Evolutionary conservation across 1,140 invertebrate species (phyloP).

Genomic region (Hyles vespertilio): DNA sequence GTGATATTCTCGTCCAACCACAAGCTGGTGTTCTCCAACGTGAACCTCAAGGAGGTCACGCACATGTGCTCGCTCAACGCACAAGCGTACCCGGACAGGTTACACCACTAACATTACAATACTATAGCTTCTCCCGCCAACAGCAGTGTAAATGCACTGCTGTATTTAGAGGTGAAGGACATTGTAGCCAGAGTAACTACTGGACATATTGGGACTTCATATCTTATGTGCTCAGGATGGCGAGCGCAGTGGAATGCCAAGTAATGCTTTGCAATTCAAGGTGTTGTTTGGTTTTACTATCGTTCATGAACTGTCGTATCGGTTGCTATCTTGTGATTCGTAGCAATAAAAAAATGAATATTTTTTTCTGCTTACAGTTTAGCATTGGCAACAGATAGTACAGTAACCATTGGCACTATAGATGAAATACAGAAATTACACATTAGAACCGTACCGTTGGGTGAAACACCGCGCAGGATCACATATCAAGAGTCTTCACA

Average conservation of each 20-base stretch:
- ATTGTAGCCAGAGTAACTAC: too few relatives aligned
- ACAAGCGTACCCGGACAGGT: conserved; percentile 94
- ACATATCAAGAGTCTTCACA: conserved; percentile 96
- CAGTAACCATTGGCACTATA: conserved; percentile 97
- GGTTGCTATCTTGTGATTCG: too few relatives aligned
- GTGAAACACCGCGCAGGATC: conserved; percentile 95
- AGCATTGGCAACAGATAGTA: conserved; percentile 94
- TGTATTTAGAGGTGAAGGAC: too few relatives aligned
- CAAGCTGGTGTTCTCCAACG: conserved; percentile 99
- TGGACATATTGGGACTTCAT: background rate
- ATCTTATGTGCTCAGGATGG: too few relatives aligned
- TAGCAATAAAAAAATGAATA: too few relatives aligned
- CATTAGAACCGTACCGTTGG: conserved; percentile 94
- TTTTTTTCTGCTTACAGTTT: conserved; percentile 79
- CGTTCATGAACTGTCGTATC: too few relatives aligned
- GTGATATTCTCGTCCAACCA: conserved; percentile 99
- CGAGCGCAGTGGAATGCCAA: too few relatives aligned
- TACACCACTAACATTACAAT: background rate
- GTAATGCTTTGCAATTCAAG: too few relatives aligned
- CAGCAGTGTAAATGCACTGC: too few relatives aligned
- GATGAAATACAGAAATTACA: conserved; percentile 99
- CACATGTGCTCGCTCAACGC: conserved; percentile 99
- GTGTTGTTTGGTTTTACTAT: too few relatives aligned
- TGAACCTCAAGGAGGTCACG: conserved; percentile 98
- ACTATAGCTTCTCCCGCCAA: too few relatives aligned